phyloP scores from a whole-genome alignment of 2,113 vertebrate genomes.

The Xiphophorus couchianus region DNA sequence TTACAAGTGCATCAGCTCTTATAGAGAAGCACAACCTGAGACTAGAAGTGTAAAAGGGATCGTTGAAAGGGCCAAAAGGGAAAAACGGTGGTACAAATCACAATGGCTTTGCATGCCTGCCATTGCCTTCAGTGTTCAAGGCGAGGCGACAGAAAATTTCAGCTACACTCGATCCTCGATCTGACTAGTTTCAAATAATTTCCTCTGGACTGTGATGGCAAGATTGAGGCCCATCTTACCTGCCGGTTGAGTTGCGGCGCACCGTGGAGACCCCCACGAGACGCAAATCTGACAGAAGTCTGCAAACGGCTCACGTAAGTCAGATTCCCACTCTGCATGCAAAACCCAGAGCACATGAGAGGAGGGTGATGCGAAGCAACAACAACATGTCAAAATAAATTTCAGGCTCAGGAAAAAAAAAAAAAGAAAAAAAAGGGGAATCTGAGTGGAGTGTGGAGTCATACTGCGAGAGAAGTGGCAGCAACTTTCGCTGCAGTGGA shows the following conservation, averaged over 20 bases:
- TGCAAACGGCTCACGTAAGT: not conserved
- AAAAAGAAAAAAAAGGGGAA: not conserved
- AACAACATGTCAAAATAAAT: not conserved
- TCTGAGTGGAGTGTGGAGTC: slow-evolving; percentile 9
- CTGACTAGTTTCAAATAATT: slow-evolving; percentile 20
- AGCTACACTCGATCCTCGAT: slow-evolving; percentile 9
- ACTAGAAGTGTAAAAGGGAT: slow-evolving; percentile 30
- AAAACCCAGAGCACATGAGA: not conserved
- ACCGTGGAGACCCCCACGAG: slow-evolving; percentile 8
- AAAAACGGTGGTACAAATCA: slow-evolving; percentile 7
- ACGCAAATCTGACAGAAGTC: slow-evolving; percentile 18
- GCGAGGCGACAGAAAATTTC: not conserved
- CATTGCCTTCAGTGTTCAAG: not conserved
- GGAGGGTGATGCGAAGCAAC: not conserved
- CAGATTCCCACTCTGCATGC: not conserved
- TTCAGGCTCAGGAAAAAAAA: not conserved
- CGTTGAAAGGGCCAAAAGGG: slow-evolving; percentile 9
- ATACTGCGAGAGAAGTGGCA: slow-evolving; percentile 1
- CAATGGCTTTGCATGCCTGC: not conserved
- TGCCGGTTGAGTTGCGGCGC: slow-evolving; percentile 17
- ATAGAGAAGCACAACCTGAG: slow-evolving; percentile 23
- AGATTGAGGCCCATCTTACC: slow-evolving; percentile 1
- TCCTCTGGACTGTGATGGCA: slow-evolving; percentile 15
- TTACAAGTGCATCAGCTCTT: slow-evolving; percentile 39
- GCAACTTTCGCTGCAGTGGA: not conserved